These are phyloP conservation scores for Lasiurus cinereus DNA, from an alignment of 2,113 vertebrate genomes.

Conservation along the genomic window DNA sequence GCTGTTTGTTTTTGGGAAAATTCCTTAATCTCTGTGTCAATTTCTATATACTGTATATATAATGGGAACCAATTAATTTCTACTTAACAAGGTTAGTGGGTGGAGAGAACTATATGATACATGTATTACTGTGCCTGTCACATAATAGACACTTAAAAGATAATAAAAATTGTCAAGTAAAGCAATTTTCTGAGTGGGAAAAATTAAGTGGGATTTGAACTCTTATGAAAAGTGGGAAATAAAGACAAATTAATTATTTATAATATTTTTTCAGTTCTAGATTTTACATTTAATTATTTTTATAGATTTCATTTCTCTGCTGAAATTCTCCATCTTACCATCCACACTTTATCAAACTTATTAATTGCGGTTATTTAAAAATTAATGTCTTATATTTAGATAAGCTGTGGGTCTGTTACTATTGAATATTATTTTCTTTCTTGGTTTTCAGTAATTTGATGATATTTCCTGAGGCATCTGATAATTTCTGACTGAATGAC, in stretches of 20 bases:
- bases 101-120: neutral
- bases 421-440: neutral
- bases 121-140: neutral
- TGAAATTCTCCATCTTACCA: neutral
- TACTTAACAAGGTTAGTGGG: neutral
- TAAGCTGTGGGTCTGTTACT: slow-evolving; percentile 1
- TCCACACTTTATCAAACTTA: neutral
- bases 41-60: neutral
- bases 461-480: neutral
- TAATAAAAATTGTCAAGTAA: neutral
- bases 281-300: slow-evolving; percentile 39
- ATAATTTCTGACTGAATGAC: slow-evolving; percentile 4
- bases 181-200: neutral
- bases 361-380: neutral
- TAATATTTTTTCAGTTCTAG: neutral
- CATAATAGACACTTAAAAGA: neutral
- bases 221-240: neutral
- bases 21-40: neutral
- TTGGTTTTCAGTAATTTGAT: neutral
- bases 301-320: neutral
- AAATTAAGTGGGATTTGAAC: slow-evolving; percentile 3
- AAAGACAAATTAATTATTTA: neutral
- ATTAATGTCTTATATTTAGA: neutral
- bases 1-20: neutral
- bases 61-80: neutral